Conservation (phyloP, 2,888 invertebrate species). For the Sminthurinus aureus region DNA sequence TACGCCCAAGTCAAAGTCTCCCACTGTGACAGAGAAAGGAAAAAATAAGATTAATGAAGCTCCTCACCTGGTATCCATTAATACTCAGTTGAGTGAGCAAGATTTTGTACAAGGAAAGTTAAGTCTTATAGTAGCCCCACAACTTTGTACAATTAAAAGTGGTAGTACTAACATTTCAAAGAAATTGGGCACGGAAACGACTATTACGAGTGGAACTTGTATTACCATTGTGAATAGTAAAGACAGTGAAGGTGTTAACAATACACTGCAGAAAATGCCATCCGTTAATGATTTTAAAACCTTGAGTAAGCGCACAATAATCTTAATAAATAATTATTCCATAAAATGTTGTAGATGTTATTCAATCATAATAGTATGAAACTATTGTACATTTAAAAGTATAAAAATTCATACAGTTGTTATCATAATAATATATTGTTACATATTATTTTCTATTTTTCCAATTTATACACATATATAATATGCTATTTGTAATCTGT, state of each 20-base stretch:
- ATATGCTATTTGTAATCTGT: no score
- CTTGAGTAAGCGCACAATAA: constrained; percentile 27
- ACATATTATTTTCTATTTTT: constrained; percentile 4
- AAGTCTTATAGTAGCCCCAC: not conserved
- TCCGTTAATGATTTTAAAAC: constrained; percentile 56
- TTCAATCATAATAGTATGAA: not conserved
- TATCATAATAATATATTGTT: no score
- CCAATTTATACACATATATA: not conserved
- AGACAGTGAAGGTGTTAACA: constrained; percentile 21
- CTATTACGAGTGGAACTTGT: not conserved
- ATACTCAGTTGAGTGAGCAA: not conserved
- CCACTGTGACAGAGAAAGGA: not conserved
- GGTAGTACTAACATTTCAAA: constrained; percentile 6
- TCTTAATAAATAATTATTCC: no score
- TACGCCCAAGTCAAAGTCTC: not conserved
- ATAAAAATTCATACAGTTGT: no score
- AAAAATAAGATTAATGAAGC: not conserved
- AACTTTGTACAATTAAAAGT: not conserved
- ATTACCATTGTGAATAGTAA: constrained; percentile 7
- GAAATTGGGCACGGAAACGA: constrained; percentile 1
- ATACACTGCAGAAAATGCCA: constrained; percentile 57
- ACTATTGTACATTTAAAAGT: not conserved
- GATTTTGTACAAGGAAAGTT: constrained; percentile 8
- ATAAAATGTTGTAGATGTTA: not conserved
- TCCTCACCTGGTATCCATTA: not conserved